Percentiles rank a stretch among this genome's conserved stretches.
phyloP scores from a whole-genome alignment of 1,140 invertebrate genomes.

The Prorops nasuta region DNA sequence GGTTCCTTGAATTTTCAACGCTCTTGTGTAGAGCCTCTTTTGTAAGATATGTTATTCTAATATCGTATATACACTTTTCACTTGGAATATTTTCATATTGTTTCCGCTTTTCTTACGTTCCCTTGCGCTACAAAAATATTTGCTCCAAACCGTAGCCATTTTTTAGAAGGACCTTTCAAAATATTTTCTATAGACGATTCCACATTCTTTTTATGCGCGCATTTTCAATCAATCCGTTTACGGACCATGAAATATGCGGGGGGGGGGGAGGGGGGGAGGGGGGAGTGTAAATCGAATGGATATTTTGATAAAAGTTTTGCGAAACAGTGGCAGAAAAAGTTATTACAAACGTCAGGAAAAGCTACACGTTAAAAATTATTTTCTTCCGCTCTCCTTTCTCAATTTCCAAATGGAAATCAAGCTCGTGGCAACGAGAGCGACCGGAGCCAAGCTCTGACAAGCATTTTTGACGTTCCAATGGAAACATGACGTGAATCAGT shows the following conservation, averaged over 20 bases:
- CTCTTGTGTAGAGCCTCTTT: no score
- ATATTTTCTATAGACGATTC: no score
- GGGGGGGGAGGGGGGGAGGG: no score
- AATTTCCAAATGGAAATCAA: conserved; percentile 34
- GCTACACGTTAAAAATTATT: conserved; percentile 2
- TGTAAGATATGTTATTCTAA: background rate
- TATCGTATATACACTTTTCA: background rate
- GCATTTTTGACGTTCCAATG: conserved; percentile 16
- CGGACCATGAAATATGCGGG: no score
- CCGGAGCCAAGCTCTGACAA: conserved; percentile 18
- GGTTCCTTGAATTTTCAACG: no score
- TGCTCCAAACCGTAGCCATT: background rate
- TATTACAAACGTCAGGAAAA: conserved; percentile 19
- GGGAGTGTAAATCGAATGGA: no score
- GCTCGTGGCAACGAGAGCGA: conserved; percentile 10
- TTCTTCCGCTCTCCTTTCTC: conserved; percentile 3
- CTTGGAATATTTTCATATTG: background rate
- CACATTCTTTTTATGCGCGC: no score
- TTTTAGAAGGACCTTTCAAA: no score
- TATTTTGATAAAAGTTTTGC: no score
- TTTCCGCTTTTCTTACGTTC: background rate
- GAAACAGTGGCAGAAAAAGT: no score
- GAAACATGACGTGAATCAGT: conserved; percentile 16
- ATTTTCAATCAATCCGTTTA: no score
- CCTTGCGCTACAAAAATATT: background rate